A percentile compares a stretch with the other conserved stretches of the same genome.
Conservation (phyloP, 1,140 invertebrate genomes). For the Telenomus remus region DNA sequence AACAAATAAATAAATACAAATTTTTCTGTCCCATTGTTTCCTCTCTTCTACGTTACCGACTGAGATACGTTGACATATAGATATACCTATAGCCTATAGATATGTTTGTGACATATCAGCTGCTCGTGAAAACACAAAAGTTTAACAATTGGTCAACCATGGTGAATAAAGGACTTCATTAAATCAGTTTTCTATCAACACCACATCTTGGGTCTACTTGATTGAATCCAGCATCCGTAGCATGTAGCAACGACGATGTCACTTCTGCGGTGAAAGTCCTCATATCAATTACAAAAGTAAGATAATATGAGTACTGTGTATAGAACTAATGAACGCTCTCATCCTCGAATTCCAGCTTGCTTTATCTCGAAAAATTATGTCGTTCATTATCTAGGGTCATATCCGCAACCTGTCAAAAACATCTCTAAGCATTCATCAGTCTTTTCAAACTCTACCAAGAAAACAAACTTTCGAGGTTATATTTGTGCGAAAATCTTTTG, state of each 20-base stretch:
- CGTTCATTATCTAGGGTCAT: too few species aligned
- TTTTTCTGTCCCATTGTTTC: not conserved
- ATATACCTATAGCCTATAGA: not conserved
- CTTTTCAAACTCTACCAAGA: too few species aligned
- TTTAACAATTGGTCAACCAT: not conserved
- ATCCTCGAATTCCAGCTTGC: not conserved
- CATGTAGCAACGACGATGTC: conserved; percentile 1
- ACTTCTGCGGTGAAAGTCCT: conserved; percentile 1
- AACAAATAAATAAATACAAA: too few species aligned
- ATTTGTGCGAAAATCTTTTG: too few species aligned
- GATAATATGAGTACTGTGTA: not conserved
- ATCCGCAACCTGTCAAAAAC: too few species aligned
- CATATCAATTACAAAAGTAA: conserved; percentile 6
- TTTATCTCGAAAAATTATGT: not conserved
- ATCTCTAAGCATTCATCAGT: too few species aligned
- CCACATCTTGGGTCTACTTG: too few species aligned
- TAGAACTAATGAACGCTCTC: too few species aligned
- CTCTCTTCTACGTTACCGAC: not conserved
- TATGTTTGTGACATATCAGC: not conserved
- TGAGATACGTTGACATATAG: not conserved
- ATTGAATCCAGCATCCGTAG: not conserved
- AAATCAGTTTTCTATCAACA: not conserved
- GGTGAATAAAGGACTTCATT: not conserved
- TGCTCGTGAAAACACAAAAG: conserved; percentile 1
- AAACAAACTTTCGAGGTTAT: too few species aligned